Conservation (phyloP, 2,888 invertebrate genomes). For the Ophioninae sp. region DNA sequence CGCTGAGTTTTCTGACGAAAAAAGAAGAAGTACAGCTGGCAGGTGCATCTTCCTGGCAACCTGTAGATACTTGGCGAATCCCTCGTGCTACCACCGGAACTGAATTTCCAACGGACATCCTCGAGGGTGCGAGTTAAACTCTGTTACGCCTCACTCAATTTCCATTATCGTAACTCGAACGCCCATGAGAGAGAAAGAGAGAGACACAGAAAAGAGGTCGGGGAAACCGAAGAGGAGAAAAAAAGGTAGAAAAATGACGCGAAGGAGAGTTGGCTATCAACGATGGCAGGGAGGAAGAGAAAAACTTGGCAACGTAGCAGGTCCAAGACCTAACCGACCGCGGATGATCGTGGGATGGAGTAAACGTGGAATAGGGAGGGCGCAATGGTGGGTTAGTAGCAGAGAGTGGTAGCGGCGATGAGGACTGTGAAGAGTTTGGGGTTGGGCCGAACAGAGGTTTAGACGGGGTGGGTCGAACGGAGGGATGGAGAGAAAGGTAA, state of each 20-base stretch:
- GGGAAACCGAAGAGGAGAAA: conserved; percentile 27
- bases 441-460: conserved; percentile 53
- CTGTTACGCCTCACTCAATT: conserved; percentile 51
- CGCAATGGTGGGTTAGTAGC: conserved; percentile 31
- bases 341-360: conserved; percentile 62
- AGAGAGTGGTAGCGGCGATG: conserved; percentile 36
- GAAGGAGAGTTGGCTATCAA: conserved; percentile 25
- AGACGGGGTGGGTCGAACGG: conserved; percentile 21
- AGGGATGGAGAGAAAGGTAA: conserved; percentile 40
- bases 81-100: conserved; percentile 25
- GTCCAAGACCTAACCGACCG: conserved; percentile 55
- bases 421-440: conserved; percentile 49
- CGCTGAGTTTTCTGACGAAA: background rate
- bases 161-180: conserved; percentile 26
- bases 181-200: conserved; percentile 28
- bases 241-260: conserved; percentile 22
- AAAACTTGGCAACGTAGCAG: conserved; percentile 62
- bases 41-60: conserved; percentile 56
- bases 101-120: conserved; percentile 53
- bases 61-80: conserved; percentile 36
- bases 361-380: conserved; percentile 60
- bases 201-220: conserved; percentile 21
- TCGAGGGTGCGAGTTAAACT: conserved; percentile 22
- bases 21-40: conserved; percentile 21
- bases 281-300: conserved; percentile 16